phyloP scores from a whole-genome alignment of 2,888 invertebrate species.

The Hirtodrosophila duncani region DNA sequence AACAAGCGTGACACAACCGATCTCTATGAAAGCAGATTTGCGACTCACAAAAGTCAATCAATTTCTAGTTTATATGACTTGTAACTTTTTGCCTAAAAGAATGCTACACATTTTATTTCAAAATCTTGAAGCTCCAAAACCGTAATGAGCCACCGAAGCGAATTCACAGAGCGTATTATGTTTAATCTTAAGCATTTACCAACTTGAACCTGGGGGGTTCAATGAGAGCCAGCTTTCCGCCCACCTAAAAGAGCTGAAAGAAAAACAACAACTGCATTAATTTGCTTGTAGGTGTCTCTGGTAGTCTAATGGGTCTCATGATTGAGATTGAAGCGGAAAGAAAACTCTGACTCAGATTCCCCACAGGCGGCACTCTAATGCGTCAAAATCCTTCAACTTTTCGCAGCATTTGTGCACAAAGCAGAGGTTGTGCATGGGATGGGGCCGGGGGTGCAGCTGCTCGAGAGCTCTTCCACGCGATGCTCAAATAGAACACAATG shows the following conservation, averaged over 20 bases:
- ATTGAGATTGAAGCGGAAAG: slow-evolving; percentile 35
- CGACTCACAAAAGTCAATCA: too few relatives aligned
- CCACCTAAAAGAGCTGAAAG: neutral
- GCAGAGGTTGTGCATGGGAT: neutral
- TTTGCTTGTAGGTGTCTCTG: slow-evolving; percentile 58
- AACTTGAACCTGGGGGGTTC: neutral
- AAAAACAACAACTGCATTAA: slow-evolving; percentile 43
- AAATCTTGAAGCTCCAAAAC: too few relatives aligned
- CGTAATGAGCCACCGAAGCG: too few relatives aligned
- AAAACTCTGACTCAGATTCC: neutral
- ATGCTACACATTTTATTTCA: slow-evolving; percentile 1
- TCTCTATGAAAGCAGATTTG: too few relatives aligned
- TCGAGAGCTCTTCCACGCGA: slow-evolving; percentile 48
- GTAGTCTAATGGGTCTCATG: slow-evolving; percentile 43
- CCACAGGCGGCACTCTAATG: slow-evolving; percentile 39
- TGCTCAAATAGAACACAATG: slow-evolving; percentile 33
- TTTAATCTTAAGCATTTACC: too few relatives aligned
- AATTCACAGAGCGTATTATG: too few relatives aligned
- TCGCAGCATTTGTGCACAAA: slow-evolving; percentile 54
- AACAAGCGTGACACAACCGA: too few relatives aligned
- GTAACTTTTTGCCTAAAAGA: slow-evolving; percentile 18
- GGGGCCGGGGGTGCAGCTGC: slow-evolving; percentile 37
- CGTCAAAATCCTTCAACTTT: slow-evolving; percentile 73
- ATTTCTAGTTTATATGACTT: too few relatives aligned
- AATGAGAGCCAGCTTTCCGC: slow-evolving; percentile 4